Evolutionary conservation across 1,140 invertebrate genomes (phyloP).

Genomic region (Drosophila guanche): DNA sequence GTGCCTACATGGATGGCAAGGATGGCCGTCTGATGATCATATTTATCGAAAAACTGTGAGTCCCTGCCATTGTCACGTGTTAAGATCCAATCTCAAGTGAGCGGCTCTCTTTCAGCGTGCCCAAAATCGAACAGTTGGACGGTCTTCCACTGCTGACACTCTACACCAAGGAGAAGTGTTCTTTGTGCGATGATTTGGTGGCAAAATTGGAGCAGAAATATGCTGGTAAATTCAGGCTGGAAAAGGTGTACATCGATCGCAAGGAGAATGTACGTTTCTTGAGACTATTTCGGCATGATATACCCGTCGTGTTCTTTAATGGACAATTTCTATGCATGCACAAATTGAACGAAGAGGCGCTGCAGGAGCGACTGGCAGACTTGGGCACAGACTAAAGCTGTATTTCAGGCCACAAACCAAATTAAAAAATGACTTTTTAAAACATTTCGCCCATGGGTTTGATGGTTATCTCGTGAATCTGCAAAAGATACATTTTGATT

Average conservation of each 20-base stretch:
- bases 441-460: constrained; percentile 83
- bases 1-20: constrained; percentile 85
- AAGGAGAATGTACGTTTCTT: constrained; percentile 89
- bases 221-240: constrained; percentile 86
- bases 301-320: constrained; percentile 94
- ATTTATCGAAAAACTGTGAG: constrained; percentile 62
- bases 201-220: constrained; percentile 87
- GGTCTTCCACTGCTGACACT: constrained; percentile 87
- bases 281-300: constrained; percentile 91
- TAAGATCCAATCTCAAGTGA: neutral
- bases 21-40: constrained; percentile 37
- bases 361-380: constrained; percentile 84
- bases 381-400: constrained; percentile 13
- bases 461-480: constrained; percentile 83
- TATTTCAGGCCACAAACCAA: neutral
- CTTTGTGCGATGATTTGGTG: constrained; percentile 92
- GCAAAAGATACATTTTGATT: constrained; percentile 9
- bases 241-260: constrained; percentile 90
- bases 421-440: constrained; percentile 23
- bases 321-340: constrained; percentile 94
- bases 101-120: constrained; percentile 28
- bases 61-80: neutral
- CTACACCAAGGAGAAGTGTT: constrained; percentile 92
- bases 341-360: constrained; percentile 86
- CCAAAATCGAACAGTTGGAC: constrained; percentile 13